Evolutionary conservation across 2,797 vertebrate species (phyloP).

Genomic region (Harpagifer antarcticus): DNA sequence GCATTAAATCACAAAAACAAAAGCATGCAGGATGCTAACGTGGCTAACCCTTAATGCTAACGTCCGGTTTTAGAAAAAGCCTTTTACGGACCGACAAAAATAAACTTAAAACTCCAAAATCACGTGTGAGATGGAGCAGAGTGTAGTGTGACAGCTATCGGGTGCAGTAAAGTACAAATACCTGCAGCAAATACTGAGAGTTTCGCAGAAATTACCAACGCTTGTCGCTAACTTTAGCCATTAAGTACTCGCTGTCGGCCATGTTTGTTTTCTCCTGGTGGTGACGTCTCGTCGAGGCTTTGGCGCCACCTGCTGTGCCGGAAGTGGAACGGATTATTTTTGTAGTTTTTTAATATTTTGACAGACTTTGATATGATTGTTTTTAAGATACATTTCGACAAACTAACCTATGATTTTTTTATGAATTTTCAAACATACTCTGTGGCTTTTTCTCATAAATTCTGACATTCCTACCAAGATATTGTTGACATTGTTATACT

Average conservation of each 20-base stretch:
- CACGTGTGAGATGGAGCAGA: accelerated
- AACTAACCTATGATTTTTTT: accelerated
- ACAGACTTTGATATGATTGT: background rate
- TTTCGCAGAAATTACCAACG: background rate
- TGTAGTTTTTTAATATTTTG: no score
- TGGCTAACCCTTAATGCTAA: constrained; percentile 58
- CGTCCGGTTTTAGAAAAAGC: constrained; percentile 13
- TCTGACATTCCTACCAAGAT: no score
- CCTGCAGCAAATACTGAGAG: background rate
- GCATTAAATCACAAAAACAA: constrained; percentile 48
- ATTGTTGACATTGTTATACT: background rate
- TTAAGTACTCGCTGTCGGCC: constrained; percentile 64
- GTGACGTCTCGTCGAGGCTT: constrained; percentile 22
- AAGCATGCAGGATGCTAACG: constrained; percentile 62
- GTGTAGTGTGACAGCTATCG: accelerated
- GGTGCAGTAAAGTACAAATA: background rate
- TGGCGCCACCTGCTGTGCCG: constrained; percentile 53
- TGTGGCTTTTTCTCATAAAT: no score
- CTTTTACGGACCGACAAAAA: background rate
- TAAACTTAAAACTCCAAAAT: background rate
- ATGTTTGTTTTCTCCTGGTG: constrained; percentile 67
- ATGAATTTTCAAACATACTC: no score
- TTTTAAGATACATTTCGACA: background rate
- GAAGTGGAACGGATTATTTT: constrained; percentile 13
- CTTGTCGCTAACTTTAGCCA: constrained; percentile 55